These are phyloP conservation scores for Barnardius zonarius DNA, from an alignment of 2,113 vertebrate species.

Conservation along the genomic window DNA sequence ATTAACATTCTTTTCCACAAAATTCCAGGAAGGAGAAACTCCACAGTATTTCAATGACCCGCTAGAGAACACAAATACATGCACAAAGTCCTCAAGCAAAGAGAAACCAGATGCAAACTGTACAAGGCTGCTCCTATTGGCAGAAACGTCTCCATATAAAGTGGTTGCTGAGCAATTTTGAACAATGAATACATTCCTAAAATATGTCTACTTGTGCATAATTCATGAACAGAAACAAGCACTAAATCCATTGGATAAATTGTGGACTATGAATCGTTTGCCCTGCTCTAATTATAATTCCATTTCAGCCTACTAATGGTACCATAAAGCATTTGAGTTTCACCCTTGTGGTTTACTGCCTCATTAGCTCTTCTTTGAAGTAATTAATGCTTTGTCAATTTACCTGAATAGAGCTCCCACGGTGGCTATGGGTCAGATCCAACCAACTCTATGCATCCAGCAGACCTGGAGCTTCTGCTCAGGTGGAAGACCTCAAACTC, in stretches of 20 bases:
- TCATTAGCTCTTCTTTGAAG: constrained; percentile 54
- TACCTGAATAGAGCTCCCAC: constrained; percentile 12
- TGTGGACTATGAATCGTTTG: constrained; percentile 56
- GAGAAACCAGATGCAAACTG: neutral
- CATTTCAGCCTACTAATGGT: constrained; percentile 54
- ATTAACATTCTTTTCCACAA: neutral
- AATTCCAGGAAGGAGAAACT: neutral
- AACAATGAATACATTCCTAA: constrained; percentile 55
- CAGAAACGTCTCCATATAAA: neutral
- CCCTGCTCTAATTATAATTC: constrained; percentile 59
- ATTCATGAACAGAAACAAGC: constrained; percentile 64
- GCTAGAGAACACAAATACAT: neutral
- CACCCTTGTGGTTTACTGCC: constrained; percentile 42
- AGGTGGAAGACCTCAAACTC: neutral
- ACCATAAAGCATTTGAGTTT: constrained; percentile 31
- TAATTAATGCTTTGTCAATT: constrained; percentile 56
- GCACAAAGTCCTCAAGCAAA: neutral
- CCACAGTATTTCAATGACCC: neutral
- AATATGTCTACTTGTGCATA: constrained; percentile 58
- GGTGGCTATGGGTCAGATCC: constrained; percentile 41
- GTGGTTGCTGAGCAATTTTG: constrained; percentile 23
- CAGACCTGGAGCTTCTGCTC: constrained; percentile 3
- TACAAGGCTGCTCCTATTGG: neutral
- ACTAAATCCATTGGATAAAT: constrained; percentile 65
- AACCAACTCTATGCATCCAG: neutral